Percentiles rank a stretch among this genome's conserved stretches.
phyloP scores from a whole-genome alignment of 2,888 invertebrate species.

The Lacanobia wlatinum region DNA sequence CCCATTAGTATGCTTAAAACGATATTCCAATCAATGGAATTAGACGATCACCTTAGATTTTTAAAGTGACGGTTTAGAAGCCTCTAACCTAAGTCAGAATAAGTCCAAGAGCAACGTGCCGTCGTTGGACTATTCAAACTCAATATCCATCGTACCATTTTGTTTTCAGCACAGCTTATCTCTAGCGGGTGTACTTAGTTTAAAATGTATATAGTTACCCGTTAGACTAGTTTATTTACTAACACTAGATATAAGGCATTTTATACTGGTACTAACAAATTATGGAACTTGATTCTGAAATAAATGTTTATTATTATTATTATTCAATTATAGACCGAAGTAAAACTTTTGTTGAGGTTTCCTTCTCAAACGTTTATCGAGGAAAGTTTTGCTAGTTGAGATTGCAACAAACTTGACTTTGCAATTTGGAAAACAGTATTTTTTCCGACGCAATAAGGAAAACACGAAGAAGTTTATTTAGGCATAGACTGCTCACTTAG shows the following conservation, averaged over 20 bases:
- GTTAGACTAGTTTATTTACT: no score
- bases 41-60: no score
- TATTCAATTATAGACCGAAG: slow-evolving; percentile 33
- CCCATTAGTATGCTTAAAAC: no score
- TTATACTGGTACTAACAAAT: no score
- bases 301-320: no score
- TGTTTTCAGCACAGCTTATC: no score
- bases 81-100: background rate
- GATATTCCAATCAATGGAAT: no score
- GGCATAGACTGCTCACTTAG: background rate
- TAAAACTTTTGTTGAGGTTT: slow-evolving; percentile 15
- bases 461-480: slow-evolving; percentile 21
- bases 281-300: no score
- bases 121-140: background rate
- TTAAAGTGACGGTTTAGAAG: background rate
- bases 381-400: slow-evolving; percentile 40
- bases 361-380: slow-evolving; percentile 37
- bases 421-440: slow-evolving; percentile 51
- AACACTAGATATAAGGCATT: no score
- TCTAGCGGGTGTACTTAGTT: no score
- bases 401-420: slow-evolving; percentile 37
- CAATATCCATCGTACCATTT: background rate
- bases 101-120: background rate
- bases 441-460: slow-evolving; percentile 43
- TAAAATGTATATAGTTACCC: no score